These are phyloP conservation scores for Adineta ricciae DNA, from an alignment of 2,888 invertebrate species.

Conservation along the genomic window DNA sequence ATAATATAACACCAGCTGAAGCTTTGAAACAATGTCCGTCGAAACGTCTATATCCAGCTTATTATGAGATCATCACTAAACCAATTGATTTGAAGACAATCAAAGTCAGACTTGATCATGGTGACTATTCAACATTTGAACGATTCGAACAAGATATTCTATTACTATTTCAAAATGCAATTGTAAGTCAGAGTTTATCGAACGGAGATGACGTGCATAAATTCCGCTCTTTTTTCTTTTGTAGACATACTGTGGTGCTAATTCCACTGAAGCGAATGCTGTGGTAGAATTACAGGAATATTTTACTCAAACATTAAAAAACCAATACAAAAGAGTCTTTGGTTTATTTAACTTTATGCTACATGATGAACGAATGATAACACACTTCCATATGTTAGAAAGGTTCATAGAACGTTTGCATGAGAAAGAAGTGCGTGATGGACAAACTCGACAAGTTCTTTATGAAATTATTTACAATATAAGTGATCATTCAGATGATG, in stretches of 20 bases:
- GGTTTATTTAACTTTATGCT: not conserved
- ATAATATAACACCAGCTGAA: not conserved
- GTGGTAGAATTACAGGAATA: not conserved
- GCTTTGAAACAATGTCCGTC: constrained; percentile 14
- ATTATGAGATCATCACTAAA: constrained; percentile 80
- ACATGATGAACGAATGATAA: not conserved
- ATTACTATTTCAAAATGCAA: constrained; percentile 85
- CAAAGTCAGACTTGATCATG: constrained; percentile 74
- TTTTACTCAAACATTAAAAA: not conserved
- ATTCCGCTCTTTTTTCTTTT: no score
- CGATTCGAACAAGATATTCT: constrained; percentile 80
- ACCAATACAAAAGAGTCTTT: not conserved
- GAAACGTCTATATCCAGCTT: constrained; percentile 67
- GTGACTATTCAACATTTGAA: constrained; percentile 64
- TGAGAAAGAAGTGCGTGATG: not conserved
- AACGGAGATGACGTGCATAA: no score
- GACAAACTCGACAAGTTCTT: not conserved
- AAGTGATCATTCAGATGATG: not conserved
- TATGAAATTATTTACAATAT: not conserved
- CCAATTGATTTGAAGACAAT: constrained; percentile 89
- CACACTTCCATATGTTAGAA: not conserved
- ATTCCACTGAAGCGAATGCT: not conserved
- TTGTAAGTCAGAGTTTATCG: not conserved
- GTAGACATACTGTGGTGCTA: not conserved
- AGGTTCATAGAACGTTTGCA: not conserved